These are phyloP conservation scores for Heliocidaris tuberculata DNA, from an alignment of 35 echinoderm and acorn worm species.

Conservation along the genomic window DNA sequence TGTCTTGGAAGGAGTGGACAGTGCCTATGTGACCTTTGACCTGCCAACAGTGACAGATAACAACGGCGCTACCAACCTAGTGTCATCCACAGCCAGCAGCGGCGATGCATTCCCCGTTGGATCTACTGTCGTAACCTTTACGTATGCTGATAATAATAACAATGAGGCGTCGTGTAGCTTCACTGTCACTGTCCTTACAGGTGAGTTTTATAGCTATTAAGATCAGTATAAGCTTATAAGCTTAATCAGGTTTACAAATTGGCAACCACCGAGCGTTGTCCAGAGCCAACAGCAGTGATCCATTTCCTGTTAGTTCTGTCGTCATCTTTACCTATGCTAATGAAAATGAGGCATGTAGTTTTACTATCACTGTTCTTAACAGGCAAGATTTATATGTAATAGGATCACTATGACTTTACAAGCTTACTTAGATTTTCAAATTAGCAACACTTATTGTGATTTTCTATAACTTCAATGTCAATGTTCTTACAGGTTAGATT, in stretches of 20 bases:
- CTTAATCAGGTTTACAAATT: background rate
- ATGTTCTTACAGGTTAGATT: too few species aligned
- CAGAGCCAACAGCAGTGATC: constrained; percentile 38
- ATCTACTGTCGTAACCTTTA: constrained; percentile 38
- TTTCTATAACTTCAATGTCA: too few species aligned
- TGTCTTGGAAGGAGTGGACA: constrained; percentile 48
- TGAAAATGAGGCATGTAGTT: background rate
- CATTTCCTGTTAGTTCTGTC: constrained; percentile 31
- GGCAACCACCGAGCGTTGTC: background rate
- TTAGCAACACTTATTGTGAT: too few species aligned
- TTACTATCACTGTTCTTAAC: constrained; percentile 46
- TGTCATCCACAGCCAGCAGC: constrained; percentile 40
- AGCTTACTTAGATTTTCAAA: too few species aligned
- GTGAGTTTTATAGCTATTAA: background rate
- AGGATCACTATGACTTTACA: background rate
- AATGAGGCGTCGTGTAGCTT: constrained; percentile 49
- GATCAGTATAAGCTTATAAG: background rate
- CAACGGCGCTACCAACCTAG: constrained; percentile 38
- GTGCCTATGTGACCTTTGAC: constrained; percentile 41
- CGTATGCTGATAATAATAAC: constrained; percentile 24
- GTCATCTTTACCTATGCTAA: constrained; percentile 40
- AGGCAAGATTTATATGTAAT: background rate
- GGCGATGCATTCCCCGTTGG: constrained; percentile 54
- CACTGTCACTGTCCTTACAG: constrained; percentile 49
- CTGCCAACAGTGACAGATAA: constrained; percentile 59